Conservation (phyloP, 2,797 vertebrate genomes). For the Amniataba percoides region DNA sequence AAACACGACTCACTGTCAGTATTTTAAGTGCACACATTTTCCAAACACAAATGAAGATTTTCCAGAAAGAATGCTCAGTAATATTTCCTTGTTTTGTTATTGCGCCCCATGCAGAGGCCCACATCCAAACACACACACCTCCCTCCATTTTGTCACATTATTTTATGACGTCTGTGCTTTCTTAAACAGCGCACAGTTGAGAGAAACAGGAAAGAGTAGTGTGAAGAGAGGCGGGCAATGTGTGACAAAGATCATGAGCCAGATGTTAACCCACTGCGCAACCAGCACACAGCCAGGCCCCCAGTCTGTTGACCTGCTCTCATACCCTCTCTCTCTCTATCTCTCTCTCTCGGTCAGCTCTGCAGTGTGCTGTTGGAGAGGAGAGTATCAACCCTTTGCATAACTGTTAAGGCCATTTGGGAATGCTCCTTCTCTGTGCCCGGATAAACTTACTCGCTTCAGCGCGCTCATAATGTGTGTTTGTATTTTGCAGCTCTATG, state of each 20-base stretch:
- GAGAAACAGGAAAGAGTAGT: conserved; percentile 51
- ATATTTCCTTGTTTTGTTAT: conserved; percentile 15
- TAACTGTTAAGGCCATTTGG: not conserved
- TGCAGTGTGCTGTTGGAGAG: not conserved
- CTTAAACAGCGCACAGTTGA: conserved; percentile 7
- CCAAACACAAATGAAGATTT: conserved; percentile 5
- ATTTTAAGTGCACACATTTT: conserved; percentile 15
- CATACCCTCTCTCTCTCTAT: conserved; percentile 27
- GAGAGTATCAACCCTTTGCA: conserved; percentile 1
- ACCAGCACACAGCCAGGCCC: conserved; percentile 21
- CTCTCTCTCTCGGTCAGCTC: conserved; percentile 12
- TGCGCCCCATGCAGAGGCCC: not conserved
- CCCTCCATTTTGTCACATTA: conserved; percentile 25
- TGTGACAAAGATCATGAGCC: conserved; percentile 68
- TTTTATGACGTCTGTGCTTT: conserved; percentile 14
- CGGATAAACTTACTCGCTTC: not conserved
- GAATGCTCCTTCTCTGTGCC: not conserved
- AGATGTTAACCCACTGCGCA: conserved; percentile 64
- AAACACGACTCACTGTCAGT: not conserved
- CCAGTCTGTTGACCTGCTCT: conserved; percentile 20
- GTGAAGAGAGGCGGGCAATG: conserved; percentile 12
- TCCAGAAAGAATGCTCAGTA: not conserved
- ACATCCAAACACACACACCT: not conserved
- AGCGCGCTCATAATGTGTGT: not conserved
- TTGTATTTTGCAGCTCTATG: conserved; percentile 52